Conservation (phyloP, 1,140 invertebrate species). For the Diabrotica virgifera region DNA sequence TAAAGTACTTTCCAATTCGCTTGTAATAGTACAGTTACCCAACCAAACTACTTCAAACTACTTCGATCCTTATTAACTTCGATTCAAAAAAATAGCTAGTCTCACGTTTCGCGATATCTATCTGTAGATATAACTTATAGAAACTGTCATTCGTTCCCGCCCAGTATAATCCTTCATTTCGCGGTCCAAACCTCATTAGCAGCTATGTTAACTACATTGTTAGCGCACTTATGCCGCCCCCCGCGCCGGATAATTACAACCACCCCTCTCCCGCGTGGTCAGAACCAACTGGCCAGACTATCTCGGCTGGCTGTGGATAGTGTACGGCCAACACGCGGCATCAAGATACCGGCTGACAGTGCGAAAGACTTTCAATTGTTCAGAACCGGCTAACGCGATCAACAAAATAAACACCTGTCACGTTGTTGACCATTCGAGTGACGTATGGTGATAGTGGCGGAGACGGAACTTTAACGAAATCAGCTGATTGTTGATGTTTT, state of each 20-base stretch:
- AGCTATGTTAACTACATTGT: conserved; percentile 42
- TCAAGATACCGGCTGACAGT: conserved; percentile 26
- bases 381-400: conserved; percentile 12
- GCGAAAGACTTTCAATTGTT: conserved; percentile 22
- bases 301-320: conserved; percentile 44
- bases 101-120: not conserved
- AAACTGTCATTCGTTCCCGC: conserved; percentile 15
- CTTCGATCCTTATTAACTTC: too few species aligned
- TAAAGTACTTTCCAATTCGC: too few species aligned
- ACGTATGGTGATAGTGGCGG: conserved; percentile 1
- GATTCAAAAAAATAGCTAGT: not conserved
- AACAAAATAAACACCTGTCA: conserved; percentile 23
- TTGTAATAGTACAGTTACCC: too few species aligned
- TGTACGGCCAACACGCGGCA: conserved; percentile 36
- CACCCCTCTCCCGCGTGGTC: conserved; percentile 37
- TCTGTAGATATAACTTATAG: conserved; percentile 9
- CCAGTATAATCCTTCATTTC: conserved; percentile 10
- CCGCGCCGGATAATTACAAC: conserved; percentile 40
- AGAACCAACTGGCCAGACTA: conserved; percentile 42
- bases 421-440: conserved; percentile 11
- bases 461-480: not conserved
- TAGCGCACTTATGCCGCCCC: conserved; percentile 41
- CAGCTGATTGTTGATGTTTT: not conserved
- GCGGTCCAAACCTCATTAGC: conserved; percentile 34
- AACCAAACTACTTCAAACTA: too few species aligned